These are phyloP conservation scores for Malurus leucopterus DNA, from an alignment of 2,797 vertebrate species.

Conservation along the genomic window DNA sequence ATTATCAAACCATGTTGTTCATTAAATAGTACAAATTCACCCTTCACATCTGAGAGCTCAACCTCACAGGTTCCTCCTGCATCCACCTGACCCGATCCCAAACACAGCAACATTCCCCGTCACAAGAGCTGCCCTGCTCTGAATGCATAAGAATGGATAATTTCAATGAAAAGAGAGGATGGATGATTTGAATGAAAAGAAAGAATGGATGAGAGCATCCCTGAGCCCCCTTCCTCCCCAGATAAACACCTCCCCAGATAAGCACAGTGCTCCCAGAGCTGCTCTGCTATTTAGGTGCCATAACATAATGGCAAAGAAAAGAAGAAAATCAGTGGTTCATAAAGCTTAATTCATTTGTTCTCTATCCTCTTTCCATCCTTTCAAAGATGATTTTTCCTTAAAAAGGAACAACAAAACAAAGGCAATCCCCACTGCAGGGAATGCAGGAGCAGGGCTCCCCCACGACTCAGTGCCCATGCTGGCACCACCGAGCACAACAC, in stretches of 20 bases:
- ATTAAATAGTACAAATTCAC: fast-evolving
- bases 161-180: not conserved
- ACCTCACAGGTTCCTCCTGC: not conserved
- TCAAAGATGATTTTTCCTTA: not conserved
- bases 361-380: not conserved
- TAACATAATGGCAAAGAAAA: not conserved
- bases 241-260: not conserved
- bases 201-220: not conserved
- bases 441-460: not conserved
- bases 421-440: not conserved
- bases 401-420: not conserved
- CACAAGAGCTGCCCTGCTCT: not conserved
- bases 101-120: not conserved
- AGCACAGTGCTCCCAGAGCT: not conserved
- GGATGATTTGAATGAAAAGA: not conserved
- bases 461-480: not conserved
- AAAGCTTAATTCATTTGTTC: not conserved
- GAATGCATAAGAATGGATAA: not conserved
- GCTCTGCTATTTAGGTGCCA: not conserved
- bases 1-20: fast-evolving
- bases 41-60: fast-evolving
- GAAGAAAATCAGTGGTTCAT: not conserved
- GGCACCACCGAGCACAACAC: not conserved
- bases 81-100: not conserved
- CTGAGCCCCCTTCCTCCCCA: not conserved